phyloP scores from a whole-genome alignment of 2,888 invertebrate species.

The Colletes collaris region DNA sequence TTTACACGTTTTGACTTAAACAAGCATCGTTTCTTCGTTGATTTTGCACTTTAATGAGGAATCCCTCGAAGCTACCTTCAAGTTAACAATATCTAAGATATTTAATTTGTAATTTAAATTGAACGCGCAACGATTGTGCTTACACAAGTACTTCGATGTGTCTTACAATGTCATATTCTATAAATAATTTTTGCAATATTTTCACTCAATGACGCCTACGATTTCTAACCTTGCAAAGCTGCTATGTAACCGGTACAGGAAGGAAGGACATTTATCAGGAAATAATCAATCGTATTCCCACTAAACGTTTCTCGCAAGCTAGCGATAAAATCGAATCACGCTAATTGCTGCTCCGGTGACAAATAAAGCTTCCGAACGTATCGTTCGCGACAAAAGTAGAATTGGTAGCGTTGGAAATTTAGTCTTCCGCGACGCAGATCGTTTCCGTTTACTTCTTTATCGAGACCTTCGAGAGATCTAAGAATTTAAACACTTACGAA shows the following conservation, averaged over 20 bases:
- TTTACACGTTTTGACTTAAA: not conserved
- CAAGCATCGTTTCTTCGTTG: not conserved
- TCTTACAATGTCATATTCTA: slow-evolving; percentile 12
- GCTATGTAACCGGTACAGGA: slow-evolving; percentile 18
- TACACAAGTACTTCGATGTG: not conserved
- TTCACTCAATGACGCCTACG: slow-evolving; percentile 23
- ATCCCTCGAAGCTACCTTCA: not conserved
- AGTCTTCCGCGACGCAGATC: no score
- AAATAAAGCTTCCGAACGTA: slow-evolving; percentile 15
- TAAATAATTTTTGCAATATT: slow-evolving; percentile 22
- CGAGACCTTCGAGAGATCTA: no score
- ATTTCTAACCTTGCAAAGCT: slow-evolving; percentile 2
- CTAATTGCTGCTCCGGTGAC: slow-evolving; percentile 33
- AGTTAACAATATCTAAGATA: not conserved
- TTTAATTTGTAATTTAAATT: slow-evolving; percentile 24
- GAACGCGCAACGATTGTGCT: not conserved
- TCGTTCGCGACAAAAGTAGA: slow-evolving; percentile 25
- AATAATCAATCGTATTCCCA: slow-evolving; percentile 19
- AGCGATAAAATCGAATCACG: slow-evolving; percentile 38
- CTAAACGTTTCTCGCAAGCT: not conserved
- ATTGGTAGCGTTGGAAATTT: not conserved
- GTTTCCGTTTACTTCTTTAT: no score
- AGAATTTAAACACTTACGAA: no score
- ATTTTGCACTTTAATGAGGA: not conserved
- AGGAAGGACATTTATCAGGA: slow-evolving; percentile 28